Evolutionary conservation across 2,113 vertebrate genomes (phyloP).

Genomic region (Euleptes europaea): DNA sequence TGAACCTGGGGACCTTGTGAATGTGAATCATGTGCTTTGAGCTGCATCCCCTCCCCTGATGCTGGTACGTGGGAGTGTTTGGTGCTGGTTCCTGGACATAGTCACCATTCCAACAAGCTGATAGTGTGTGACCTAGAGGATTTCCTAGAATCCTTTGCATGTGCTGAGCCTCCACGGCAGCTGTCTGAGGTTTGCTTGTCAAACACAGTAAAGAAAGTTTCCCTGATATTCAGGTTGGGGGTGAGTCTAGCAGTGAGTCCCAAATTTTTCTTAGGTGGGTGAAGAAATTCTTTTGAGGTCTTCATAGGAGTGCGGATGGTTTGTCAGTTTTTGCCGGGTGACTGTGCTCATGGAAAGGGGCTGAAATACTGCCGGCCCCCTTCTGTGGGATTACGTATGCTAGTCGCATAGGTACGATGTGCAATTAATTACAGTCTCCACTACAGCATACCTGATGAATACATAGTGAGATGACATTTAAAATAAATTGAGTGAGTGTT

Average conservation of each 20-base stretch:
- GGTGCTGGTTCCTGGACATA: no score
- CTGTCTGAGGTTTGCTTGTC: background rate
- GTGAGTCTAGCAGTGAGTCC: no score
- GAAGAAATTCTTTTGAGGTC: background rate
- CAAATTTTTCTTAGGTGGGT: no score
- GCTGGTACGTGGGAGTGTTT: no score
- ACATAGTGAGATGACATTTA: conserved; percentile 60
- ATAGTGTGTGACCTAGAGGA: background rate
- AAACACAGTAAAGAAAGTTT: background rate
- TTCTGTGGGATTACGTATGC: background rate
- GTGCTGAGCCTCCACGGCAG: background rate
- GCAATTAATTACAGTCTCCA: conserved; percentile 57
- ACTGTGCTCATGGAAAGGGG: background rate
- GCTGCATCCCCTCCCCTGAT: no score
- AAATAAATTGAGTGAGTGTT: conserved; percentile 63
- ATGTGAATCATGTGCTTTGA: no score
- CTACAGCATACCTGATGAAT: conserved; percentile 63
- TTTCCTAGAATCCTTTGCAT: background rate
- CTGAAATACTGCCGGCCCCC: background rate
- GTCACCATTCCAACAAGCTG: background rate
- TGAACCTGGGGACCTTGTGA: no score
- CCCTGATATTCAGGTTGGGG: background rate
- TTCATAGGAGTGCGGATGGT: background rate
- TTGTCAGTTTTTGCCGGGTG: background rate
- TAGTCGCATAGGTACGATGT: background rate